Base-by-base conservation (phyloP, 2,113 vertebrate genomes). In the Pangasianodon gigas region DNA sequence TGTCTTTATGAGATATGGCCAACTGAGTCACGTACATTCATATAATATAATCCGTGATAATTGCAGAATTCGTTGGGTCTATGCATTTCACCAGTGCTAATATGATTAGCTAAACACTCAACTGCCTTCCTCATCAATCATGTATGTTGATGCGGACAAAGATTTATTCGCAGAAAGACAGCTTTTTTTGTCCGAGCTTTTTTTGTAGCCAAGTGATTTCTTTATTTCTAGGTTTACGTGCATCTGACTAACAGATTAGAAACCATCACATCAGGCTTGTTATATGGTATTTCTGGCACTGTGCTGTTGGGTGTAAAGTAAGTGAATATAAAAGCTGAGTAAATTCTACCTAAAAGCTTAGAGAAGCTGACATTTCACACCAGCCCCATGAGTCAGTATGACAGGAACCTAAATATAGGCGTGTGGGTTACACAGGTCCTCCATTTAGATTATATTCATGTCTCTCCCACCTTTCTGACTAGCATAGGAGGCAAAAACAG, bases 331-430 rank as follows among this genome's bases (percentile, higher is more conserved):
- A 89, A 91, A 80, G 52, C 51, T 13, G 54, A 14, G 80, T n/a
- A 41, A 54, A 37, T 54, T 88, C 44, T 52, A 48, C 60, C 51
- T 77, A 56, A 65, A 89, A 71, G 80, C 79, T 56, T 26, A 37
- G 71, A 77, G 52, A 90, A 37, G 24, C 21, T 32, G 67, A 84
- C 48, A 81, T 86, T 86, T 90, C 86, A 88, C 89, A 86, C 84
- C 89, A 67, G 41, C 37, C 48, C 82, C 37, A 6, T 51, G 75
- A 90, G 67, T 90, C 82, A 82, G 62, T 69, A 46, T 75, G 77
- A 86, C 82, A 77, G 67, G 29, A 65, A 82, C n/a, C 75, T 88
- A 90, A 82, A 90, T 88, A 86, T 90, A 91, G 86, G 58, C 1
- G 84, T 84, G 89, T 67, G 79, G 46, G 69, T 71, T 88, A 79